phyloP scores from a whole-genome alignment of 2,888 invertebrate species.

The Heliconius charithonia region DNA sequence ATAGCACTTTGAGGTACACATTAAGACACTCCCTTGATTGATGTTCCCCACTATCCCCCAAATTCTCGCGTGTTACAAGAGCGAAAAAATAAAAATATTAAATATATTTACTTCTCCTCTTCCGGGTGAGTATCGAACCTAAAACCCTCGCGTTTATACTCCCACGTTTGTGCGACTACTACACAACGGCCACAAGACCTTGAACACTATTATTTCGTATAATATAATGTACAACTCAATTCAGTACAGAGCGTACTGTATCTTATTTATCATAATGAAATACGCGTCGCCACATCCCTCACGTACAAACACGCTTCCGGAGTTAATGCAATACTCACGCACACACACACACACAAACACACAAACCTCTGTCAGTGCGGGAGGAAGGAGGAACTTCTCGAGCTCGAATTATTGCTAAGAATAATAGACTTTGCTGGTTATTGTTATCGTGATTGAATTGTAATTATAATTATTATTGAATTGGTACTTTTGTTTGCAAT shows the following conservation, averaged over 20 bases:
- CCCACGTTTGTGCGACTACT: too few species aligned
- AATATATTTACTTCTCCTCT: too few species aligned
- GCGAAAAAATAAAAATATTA: too few species aligned
- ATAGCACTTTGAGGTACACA: too few species aligned
- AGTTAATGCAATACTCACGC: not conserved
- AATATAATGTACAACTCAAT: not conserved
- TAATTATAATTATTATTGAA: not conserved
- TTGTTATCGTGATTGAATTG: not conserved
- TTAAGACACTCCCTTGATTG: too few species aligned
- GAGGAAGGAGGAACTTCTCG: not conserved
- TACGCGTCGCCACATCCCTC: slow-evolving; percentile 8
- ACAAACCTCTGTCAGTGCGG: too few species aligned
- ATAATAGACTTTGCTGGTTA: not conserved
- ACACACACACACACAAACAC: not conserved
- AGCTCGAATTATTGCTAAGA: not conserved
- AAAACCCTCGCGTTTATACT: too few species aligned
- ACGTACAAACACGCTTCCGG: slow-evolving; percentile 11
- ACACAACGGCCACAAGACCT: not conserved
- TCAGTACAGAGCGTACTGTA: not conserved
- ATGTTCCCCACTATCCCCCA: too few species aligned
- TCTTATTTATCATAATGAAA: slow-evolving; percentile 18
- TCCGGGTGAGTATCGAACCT: too few species aligned
- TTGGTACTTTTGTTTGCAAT: not conserved
- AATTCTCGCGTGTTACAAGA: too few species aligned
- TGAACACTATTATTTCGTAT: not conserved